Conservation (phyloP, 2,797 vertebrate genomes). For the Huso huso region DNA sequence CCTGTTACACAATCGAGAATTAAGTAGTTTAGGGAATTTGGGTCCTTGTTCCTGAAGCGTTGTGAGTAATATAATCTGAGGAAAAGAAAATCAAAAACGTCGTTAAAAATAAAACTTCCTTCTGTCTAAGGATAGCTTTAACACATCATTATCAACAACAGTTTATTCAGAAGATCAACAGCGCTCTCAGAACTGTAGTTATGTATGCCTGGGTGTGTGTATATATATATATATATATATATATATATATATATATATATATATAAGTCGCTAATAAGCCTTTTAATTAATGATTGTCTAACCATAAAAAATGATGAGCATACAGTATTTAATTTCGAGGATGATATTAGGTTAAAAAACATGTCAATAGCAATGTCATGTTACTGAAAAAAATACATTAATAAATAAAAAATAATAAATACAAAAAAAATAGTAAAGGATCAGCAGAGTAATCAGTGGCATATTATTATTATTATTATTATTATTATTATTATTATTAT, state of each 20-base stretch:
- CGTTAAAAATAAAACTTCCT: neutral
- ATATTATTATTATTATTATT: no score
- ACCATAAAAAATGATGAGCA: no score
- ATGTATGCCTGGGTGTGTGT: constrained; percentile 2
- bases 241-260: no score
- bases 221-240: neutral
- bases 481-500: constrained; percentile 15
- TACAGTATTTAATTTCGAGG: no score
- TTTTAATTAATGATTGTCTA: constrained; percentile 6
- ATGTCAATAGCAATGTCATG: no score
- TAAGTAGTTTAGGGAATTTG: neutral
- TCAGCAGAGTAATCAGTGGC: no score
- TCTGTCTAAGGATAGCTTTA: constrained; percentile 11
- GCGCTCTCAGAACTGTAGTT: neutral
- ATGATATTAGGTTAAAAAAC: no score
- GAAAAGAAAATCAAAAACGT: no score
- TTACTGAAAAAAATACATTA: no score
- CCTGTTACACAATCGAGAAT: constrained; percentile 22
- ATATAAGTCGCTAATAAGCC: constrained; percentile 2
- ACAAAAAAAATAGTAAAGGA: no score
- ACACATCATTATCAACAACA: constrained; percentile 6
- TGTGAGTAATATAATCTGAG: no score
- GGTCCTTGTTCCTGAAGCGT: neutral
- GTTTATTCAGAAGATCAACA: constrained; percentile 2
- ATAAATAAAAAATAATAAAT: no score